Base-by-base conservation (phyloP, 2,113 vertebrate genomes). In the Zingel zingel region DNA sequence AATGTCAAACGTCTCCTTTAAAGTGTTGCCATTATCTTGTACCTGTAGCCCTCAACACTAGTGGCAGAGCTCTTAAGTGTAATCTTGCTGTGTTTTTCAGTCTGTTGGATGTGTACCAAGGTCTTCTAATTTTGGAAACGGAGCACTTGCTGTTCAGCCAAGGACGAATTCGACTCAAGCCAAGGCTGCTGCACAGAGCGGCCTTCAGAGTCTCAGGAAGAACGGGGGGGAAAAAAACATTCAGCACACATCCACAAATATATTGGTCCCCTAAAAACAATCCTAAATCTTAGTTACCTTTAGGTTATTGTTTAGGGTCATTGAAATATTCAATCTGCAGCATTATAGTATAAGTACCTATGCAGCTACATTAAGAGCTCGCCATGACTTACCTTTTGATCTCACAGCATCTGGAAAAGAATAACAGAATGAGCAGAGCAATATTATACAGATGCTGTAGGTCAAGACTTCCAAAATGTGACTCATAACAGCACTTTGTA, bases 171-270 rank as follows among this genome's bases (percentile, higher is more conserved):
- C 0, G 61, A 71, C 64, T 76, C 6, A 64, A 70, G 62, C 36
- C 48, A 27, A 67, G 77, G 71, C 79, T 58, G 64, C 23, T 43
- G 12, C 25, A 62, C 39, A 62, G 51, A 36, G 23, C 1, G 50
- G 50, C 84, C 69, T 57, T 62, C 74, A 82, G 64, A 83, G 84
- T 82, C 86, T 88, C 86, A 89, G 84, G 88, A 87, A 90, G 39
- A 43, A 77, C 45, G 36, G 74, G 25, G 36, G 74, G 25, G 6
- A 86, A 74, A 47, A 53, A 70, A 23, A 6, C 39, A 23, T 74
- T 71, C 76, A 78, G 64, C 65, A 81, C 69, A 53, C 33, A 70
- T 79, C 39, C 47, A 19, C 3, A 0, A 73, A 59, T 30, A 63
- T 25, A 59, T 61, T 74, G 21, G 63, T 67, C 53, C 71, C 57